Evolutionary conservation across 2,888 invertebrate genomes (phyloP).

Genomic region (Rhagophthalmus giganteus): DNA sequence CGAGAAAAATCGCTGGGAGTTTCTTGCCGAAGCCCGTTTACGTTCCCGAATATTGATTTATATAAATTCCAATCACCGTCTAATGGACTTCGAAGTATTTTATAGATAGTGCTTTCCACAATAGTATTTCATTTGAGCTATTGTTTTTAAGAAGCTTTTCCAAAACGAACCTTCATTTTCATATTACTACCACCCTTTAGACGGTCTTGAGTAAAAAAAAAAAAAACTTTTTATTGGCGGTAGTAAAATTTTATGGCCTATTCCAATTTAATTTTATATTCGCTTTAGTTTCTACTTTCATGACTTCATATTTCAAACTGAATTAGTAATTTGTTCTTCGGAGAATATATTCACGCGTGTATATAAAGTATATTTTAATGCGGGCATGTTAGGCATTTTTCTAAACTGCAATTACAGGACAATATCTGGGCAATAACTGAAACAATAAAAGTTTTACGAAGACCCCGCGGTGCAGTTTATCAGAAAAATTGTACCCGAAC

Average conservation of each 20-base stretch:
- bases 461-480: conserved; percentile 13
- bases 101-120: too few relatives aligned
- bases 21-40: too few relatives aligned
- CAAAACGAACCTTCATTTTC: neutral
- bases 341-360: neutral
- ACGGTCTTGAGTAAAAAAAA: too few relatives aligned
- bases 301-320: neutral
- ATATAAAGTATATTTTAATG: neutral
- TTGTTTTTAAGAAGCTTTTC: neutral
- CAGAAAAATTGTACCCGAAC: conserved; percentile 9
- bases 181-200: neutral
- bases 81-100: conserved; percentile 16
- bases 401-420: conserved; percentile 15
- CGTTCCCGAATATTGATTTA: conserved; percentile 18
- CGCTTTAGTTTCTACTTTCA: neutral
- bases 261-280: neutral
- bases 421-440: conserved; percentile 13
- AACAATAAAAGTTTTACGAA: conserved; percentile 24
- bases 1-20: too few relatives aligned
- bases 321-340: neutral
- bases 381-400: conserved; percentile 10
- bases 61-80: conserved; percentile 14
- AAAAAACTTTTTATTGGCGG: neutral
- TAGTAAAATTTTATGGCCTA: conserved; percentile 1
- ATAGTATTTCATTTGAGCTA: neutral